These are phyloP conservation scores for Petroica traversi DNA, from an alignment of 2,113 vertebrate genomes.

Conservation along the genomic window DNA sequence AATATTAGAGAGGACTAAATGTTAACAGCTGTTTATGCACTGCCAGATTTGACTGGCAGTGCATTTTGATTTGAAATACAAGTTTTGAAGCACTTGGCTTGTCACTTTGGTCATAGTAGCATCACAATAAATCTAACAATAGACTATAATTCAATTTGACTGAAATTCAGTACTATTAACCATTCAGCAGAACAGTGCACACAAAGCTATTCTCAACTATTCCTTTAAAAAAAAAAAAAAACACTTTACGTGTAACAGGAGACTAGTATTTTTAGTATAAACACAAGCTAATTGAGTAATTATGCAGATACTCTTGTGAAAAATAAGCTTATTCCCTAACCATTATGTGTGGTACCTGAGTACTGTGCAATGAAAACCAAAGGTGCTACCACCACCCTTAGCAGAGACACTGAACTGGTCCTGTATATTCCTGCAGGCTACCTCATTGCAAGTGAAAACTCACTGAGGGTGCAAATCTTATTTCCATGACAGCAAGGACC, in stretches of 20 bases:
- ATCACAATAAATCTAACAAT: neutral
- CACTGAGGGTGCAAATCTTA: neutral
- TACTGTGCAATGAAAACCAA: neutral
- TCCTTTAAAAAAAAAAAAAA: neutral
- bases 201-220: neutral
- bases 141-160: neutral
- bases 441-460: neutral
- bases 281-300: neutral
- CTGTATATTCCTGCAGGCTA: neutral
- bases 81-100: neutral
- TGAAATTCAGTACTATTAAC: neutral
- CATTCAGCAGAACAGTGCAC: neutral
- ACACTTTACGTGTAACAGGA: neutral
- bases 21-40: neutral
- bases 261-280: neutral
- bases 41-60: neutral
- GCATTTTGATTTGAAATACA: neutral
- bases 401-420: neutral
- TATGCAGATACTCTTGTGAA: neutral
- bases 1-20: neutral
- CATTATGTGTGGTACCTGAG: neutral
- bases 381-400: neutral
- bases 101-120: neutral
- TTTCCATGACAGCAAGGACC: neutral
- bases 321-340: neutral